A percentile compares a stretch with the other conserved stretches of the same genome.
phyloP scores from a whole-genome alignment of 1,140 invertebrate genomes.

The Rhopalosiphum padi region DNA sequence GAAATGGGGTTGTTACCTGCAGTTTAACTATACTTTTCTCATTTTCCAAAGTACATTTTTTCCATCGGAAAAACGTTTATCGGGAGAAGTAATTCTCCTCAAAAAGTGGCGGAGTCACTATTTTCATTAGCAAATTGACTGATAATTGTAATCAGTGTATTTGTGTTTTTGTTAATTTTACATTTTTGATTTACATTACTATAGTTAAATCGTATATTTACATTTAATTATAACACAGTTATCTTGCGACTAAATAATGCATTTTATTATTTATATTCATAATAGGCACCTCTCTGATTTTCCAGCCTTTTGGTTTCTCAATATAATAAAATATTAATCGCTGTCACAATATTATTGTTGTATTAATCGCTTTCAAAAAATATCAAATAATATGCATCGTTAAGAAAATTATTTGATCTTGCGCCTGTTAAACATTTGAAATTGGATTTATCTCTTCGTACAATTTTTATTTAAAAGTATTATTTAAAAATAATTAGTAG shows the following conservation, averaged over 20 bases:
- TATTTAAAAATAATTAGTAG: too few relatives aligned
- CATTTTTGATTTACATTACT: not conserved
- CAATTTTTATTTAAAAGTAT: too few relatives aligned
- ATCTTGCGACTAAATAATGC: not conserved
- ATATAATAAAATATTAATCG: not conserved
- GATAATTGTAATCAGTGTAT: not conserved
- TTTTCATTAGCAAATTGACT: not conserved
- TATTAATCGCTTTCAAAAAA: not conserved
- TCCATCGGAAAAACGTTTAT: not conserved
- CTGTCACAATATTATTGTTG: not conserved
- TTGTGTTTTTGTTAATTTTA: not conserved
- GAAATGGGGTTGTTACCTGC: constrained; percentile 1
- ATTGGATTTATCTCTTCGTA: too few relatives aligned
- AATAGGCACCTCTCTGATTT: not conserved
- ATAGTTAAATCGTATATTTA: not conserved
- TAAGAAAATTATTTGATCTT: not conserved
- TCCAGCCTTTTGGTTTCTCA: not conserved
- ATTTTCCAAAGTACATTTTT: constrained; percentile 6
- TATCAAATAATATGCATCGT: not conserved
- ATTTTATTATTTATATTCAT: not conserved
- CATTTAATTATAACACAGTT: not conserved
- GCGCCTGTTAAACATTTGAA: too few relatives aligned
- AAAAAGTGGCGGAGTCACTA: not conserved
- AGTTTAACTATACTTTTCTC: not conserved
- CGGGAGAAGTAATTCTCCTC: not conserved